Evolutionary conservation across 2,888 invertebrate species (phyloP).

Genomic region (Euproctis similis): DNA sequence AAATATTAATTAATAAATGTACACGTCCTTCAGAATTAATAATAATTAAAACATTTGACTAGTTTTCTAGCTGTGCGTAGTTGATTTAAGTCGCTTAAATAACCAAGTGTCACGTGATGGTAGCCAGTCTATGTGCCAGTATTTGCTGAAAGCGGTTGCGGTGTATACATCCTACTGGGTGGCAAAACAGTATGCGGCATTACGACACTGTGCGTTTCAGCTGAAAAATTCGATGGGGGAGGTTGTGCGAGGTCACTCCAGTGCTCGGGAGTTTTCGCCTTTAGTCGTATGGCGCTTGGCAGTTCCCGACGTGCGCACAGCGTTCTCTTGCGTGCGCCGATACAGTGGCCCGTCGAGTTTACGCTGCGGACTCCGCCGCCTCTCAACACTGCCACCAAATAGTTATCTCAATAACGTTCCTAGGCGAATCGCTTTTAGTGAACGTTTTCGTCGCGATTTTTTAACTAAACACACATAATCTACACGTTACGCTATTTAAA

Average conservation of each 20-base stretch:
- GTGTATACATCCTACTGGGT: slow-evolving; percentile 8
- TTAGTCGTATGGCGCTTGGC: slow-evolving; percentile 40
- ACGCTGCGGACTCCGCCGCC: slow-evolving; percentile 65
- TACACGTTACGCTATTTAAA: slow-evolving; percentile 25
- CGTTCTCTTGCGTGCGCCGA: slow-evolving; percentile 63
- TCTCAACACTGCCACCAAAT: slow-evolving; percentile 64
- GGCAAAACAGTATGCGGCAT: slow-evolving; percentile 27
- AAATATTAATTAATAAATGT: too few species aligned
- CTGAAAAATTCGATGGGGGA: slow-evolving; percentile 58
- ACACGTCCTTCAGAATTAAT: too few species aligned
- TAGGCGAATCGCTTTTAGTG: slow-evolving; percentile 47
- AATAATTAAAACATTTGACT: too few species aligned
- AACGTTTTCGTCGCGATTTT: slow-evolving; percentile 50
- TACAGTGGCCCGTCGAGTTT: slow-evolving; percentile 52
- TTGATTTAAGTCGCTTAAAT: too few species aligned
- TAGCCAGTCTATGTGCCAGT: slow-evolving; percentile 34
- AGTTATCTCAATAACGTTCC: slow-evolving; percentile 62
- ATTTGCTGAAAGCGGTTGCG: slow-evolving; percentile 21
- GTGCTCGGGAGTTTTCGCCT: slow-evolving; percentile 46
- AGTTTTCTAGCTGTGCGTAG: too few species aligned
- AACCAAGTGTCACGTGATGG: slow-evolving; percentile 33
- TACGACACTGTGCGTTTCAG: slow-evolving; percentile 58
- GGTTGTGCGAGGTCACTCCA: slow-evolving; percentile 71
- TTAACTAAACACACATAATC: slow-evolving; percentile 30
- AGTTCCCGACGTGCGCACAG: slow-evolving; percentile 54